Evolutionary conservation across 2,797 vertebrate genomes (phyloP).

Genomic region (Xiphorhynchus erythropygius): DNA sequence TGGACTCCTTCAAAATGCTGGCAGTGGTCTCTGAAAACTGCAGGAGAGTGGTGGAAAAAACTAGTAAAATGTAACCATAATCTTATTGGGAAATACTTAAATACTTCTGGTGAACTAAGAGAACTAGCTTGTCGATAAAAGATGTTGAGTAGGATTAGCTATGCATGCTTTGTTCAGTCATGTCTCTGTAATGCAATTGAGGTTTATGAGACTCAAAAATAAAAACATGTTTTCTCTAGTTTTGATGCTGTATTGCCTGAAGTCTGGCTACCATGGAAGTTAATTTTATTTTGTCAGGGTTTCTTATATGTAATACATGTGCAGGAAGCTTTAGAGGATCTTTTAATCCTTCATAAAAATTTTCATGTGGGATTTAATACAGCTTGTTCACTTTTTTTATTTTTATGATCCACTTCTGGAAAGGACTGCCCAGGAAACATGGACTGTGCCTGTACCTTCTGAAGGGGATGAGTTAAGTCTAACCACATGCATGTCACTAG

Average conservation of each 20-base stretch:
- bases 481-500: background rate
- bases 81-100: background rate
- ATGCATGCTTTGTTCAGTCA: background rate
- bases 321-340: background rate
- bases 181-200: background rate
- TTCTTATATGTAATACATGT: background rate
- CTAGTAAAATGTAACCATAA: background rate
- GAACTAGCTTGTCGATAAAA: background rate
- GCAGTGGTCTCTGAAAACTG: background rate
- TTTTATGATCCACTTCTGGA: background rate
- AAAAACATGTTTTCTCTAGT: conserved; percentile 15
- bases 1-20: background rate
- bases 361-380: background rate
- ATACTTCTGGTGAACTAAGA: background rate
- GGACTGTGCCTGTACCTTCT: background rate
- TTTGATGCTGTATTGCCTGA: background rate
- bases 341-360: conserved; percentile 10
- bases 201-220: conserved; percentile 5
- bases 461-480: conserved; percentile 12
- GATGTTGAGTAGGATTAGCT: background rate
- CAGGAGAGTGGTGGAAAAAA: background rate
- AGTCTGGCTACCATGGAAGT: background rate
- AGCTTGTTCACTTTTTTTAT: background rate
- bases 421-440: background rate
- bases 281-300: background rate